phyloP scores from a whole-genome alignment of 2,113 vertebrate genomes.

The Neogale vison region DNA sequence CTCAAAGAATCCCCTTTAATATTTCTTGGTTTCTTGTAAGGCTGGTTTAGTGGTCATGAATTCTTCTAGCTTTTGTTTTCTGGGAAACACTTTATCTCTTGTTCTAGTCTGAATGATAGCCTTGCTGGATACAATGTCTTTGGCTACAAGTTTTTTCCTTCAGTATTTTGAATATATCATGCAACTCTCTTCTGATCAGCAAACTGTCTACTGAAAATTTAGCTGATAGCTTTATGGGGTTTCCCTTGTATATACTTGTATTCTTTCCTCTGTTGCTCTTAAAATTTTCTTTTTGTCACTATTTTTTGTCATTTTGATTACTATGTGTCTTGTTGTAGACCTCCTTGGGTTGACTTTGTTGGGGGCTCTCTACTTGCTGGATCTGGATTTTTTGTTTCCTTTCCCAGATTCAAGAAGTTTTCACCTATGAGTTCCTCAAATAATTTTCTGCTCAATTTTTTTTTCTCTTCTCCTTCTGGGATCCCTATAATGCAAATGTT shows the following conservation, averaged over 20 bases:
- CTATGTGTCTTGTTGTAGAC: neutral
- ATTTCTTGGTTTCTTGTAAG: neutral
- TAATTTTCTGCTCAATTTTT: neutral
- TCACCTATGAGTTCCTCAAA: neutral
- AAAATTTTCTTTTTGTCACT: neutral
- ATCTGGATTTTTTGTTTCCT: neutral
- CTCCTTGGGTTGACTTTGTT: neutral
- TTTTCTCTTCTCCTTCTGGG: neutral
- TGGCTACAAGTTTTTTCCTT: neutral
- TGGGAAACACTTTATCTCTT: neutral
- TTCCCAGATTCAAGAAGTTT: neutral
- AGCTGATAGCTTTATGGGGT: neutral
- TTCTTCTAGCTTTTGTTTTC: neutral
- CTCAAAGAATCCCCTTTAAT: neutral
- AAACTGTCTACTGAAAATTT: neutral
- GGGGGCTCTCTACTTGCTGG: neutral
- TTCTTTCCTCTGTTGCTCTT: neutral
- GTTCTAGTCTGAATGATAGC: neutral
- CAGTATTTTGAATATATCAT: neutral
- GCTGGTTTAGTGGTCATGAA: neutral
- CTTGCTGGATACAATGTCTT: neutral
- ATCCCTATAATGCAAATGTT: neutral
- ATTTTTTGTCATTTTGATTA: neutral
- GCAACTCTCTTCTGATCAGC: neutral
- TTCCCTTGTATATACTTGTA: neutral